A percentile compares a stretch with the other conserved stretches of the same genome.
Conservation (phyloP, 2,113 vertebrate species). For the Chamaea fasciata region DNA sequence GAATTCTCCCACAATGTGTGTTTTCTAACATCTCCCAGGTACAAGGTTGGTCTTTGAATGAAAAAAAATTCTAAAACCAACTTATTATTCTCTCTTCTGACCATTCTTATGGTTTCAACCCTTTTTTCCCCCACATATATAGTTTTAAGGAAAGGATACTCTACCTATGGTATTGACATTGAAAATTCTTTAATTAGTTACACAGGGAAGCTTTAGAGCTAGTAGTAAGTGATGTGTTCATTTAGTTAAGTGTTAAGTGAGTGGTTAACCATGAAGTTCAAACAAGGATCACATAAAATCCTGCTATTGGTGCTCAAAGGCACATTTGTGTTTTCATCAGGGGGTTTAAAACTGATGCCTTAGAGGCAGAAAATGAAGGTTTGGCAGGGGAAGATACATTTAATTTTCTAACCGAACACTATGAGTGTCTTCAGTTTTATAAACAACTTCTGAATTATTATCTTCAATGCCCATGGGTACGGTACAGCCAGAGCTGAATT, state of each 20-base stretch:
- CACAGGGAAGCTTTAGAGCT: background rate
- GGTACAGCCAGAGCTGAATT: background rate
- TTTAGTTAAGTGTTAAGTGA: background rate
- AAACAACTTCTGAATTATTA: background rate
- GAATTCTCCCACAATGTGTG: background rate
- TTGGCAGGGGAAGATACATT: background rate
- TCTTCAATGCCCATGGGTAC: background rate
- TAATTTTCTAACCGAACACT: background rate
- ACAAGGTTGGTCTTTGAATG: background rate
- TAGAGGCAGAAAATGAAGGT: background rate
- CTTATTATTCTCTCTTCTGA: background rate
- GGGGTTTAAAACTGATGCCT: background rate
- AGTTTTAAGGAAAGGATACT: background rate
- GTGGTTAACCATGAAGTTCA: background rate
- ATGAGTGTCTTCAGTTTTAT: background rate
- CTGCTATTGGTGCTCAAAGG: background rate
- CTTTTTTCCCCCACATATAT: rapidly evolving
- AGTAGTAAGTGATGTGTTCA: background rate
- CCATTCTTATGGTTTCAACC: background rate
- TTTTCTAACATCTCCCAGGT: background rate
- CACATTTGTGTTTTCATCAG: background rate
- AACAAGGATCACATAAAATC: background rate
- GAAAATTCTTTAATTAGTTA: background rate
- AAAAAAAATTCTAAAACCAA: background rate
- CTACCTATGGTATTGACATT: background rate